Evolutionary conservation across 2,888 invertebrate species (phyloP), one percentile per base, ranked within the genome.

Genomic region (Cremastinae sp.): DNA sequence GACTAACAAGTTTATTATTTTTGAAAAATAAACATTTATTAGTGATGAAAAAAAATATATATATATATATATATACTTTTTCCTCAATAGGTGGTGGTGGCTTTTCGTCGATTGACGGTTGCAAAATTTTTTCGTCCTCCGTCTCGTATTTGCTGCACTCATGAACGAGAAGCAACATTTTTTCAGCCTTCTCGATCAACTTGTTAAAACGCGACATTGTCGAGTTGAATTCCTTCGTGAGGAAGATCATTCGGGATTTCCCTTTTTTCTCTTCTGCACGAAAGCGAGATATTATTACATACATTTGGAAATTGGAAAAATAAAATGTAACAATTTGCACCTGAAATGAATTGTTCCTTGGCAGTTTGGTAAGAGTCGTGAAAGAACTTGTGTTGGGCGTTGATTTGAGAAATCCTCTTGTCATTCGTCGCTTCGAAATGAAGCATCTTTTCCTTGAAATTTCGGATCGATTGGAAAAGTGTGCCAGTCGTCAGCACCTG

Each of bases 71-170:
- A 49, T 49, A 7, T 7, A 2, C n/a, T n/a, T n/a, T n/a, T n/a
- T n/a, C n/a, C n/a, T n/a, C n/a, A n/a, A n/a, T n/a, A n/a, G n/a
- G n/a, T n/a, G 18, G n/a, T 12, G 45, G 2, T 0, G 5, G 18
- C 45, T 34, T 28, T 10, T 62, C 36, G 5, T 18, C 4, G 10
- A 34, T 14, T 14, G 75, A 16, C 28, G 61, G 70, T 18, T 62
- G 78, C 43, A 83, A 36, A 62, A 84, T 64, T 72, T 84, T 84
- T 18, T 88, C 87, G 22, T 83, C 77, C 14, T 82, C 73, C 0
- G 81, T 84, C 74, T 88, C 87, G 28, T 84, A 87, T 53, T 87
- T 89, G 38, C 80, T 70, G 72, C 87, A 89, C 20, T 82, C 82
- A 34, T 83, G 71, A 12, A 83, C 28, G 0, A 85, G 54, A 14